These are phyloP conservation scores for Paramormyrops hopkinsi DNA, from an alignment of 2,797 vertebrate genomes.

Conservation along the genomic window DNA sequence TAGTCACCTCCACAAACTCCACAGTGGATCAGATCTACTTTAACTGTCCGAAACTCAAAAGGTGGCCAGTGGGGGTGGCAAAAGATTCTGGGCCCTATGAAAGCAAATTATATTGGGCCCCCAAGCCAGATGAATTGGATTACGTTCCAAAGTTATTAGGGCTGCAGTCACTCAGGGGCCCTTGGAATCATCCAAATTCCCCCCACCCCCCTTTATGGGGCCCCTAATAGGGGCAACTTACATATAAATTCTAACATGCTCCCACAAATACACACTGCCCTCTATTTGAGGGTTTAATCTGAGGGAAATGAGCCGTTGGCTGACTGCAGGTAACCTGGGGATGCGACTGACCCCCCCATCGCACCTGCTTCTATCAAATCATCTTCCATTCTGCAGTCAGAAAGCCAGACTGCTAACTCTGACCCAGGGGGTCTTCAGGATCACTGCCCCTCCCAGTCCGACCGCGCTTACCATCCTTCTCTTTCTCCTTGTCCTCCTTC, in stretches of 20 bases:
- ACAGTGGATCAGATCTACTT: background rate
- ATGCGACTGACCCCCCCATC: background rate
- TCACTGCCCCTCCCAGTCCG: background rate
- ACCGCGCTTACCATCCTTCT: constrained; percentile 78
- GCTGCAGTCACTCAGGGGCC: background rate
- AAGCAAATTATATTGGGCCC: background rate
- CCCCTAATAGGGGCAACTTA: background rate
- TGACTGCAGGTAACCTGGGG: background rate
- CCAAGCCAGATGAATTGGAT: background rate
- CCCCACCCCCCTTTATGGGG: background rate
- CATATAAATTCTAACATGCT: background rate
- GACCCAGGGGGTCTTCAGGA: background rate
- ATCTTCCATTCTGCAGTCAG: background rate
- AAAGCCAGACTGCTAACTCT: background rate
- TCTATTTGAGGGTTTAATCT: background rate
- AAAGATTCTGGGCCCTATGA: background rate
- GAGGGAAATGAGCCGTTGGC: background rate
- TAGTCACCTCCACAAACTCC: background rate
- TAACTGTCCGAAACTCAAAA: background rate
- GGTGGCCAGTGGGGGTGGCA: background rate
- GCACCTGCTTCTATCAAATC: background rate
- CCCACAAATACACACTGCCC: background rate
- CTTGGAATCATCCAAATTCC: background rate
- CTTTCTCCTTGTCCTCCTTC: constrained; percentile 96
- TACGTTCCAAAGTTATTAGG: background rate